Conservation (phyloP, 2,797 vertebrate genomes). For the Diglossa cyanea region DNA sequence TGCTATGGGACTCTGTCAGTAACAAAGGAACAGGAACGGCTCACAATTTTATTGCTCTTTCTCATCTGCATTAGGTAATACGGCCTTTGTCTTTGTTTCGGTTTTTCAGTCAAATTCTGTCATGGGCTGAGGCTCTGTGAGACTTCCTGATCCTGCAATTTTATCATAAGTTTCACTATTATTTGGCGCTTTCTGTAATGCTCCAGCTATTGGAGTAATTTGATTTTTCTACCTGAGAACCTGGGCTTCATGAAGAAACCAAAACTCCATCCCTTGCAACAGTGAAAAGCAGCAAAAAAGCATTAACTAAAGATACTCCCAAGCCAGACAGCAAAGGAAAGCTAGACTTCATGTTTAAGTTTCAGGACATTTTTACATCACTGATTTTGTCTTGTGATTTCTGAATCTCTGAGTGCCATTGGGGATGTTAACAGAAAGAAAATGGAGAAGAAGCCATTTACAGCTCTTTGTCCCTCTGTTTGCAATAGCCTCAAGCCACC, state of each 20-base stretch:
- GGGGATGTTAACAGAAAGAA: not conserved
- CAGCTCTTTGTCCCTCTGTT: not conserved
- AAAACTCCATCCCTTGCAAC: not conserved
- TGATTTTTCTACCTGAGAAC: not conserved
- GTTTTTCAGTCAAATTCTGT: conserved; percentile 12
- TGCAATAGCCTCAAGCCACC: not conserved
- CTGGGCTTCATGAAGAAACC: not conserved
- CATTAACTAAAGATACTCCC: not conserved
- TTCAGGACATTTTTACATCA: not conserved
- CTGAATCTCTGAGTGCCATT: not conserved
- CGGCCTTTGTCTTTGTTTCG: not conserved
- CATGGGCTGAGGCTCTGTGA: not conserved
- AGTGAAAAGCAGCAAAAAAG: not conserved
- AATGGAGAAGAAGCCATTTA: not conserved
- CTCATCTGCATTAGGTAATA: conserved; percentile 57
- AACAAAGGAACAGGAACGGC: conserved; percentile 67
- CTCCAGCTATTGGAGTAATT: not conserved
- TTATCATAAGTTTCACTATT: not conserved
- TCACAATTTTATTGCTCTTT: conserved; percentile 59
- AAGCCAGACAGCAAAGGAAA: not conserved
- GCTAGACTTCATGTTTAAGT: not conserved
- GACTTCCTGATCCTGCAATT: not conserved
- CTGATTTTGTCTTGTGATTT: not conserved
- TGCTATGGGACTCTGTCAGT: conserved; percentile 66
- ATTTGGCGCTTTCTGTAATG: not conserved